Evolutionary conservation across 2,113 vertebrate species (phyloP), one percentile per base, ranked within the genome.

Genomic region (Leptobrachium ailaonicum): DNA sequence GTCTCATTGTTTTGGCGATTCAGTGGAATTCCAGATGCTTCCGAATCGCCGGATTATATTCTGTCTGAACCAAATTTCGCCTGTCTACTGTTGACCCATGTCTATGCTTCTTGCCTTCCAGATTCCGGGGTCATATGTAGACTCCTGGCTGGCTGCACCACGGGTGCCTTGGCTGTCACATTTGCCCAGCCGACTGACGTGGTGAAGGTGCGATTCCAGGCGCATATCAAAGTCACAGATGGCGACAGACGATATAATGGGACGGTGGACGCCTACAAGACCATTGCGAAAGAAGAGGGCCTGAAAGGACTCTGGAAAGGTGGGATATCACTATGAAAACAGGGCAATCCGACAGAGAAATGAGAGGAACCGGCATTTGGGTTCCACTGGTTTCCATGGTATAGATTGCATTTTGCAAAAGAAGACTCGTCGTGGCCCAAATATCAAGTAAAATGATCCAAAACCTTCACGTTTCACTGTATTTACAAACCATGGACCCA

Each of bases 171-270:
- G 92, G 96, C 96, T 1, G 96, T 97, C 20, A 86, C 90, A 0
- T 89, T 96, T 32, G 96, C 96, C 44, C 96, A 97, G 83, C 96
- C 96, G 2, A 97, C 96, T 0, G 96, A 97, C 71, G 96, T 97
- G 83, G 96, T 97, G 9, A 97, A 97, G 85, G 95, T 97, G 53
- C 89, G 93, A 2, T 96, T 96, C 84, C 95, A 97, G 82, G 94
- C 95, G 0, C 93, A 94, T 84, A 89, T 87, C 5, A 91, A 88
- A 7, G 64, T 87, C 12, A 60, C 85, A 1, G 90, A 90, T 0
- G 87, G 90, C 0, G 83, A 76, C 64, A 90, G 87, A 82, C 88
- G 94, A 60, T 97, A 97, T 84, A 95, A 92, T 11, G 86, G 96
- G 79, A 96, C 96, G 0, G 42, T 96, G 4, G 89, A 95, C 0